Conservation (phyloP, 2,797 vertebrate species). For the Morus bassanus region DNA sequence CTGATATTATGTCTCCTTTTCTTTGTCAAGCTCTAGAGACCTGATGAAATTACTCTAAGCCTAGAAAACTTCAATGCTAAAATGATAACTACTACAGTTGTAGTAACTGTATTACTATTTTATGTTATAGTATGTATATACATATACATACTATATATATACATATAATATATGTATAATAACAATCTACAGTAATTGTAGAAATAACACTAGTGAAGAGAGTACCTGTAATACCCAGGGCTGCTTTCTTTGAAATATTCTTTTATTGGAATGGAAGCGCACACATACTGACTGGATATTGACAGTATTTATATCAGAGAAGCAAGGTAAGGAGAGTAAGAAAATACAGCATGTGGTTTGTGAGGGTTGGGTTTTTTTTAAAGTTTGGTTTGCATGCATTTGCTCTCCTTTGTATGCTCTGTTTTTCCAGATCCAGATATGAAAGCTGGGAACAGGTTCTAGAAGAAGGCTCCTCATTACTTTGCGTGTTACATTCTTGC, state of each 20-base stretch:
- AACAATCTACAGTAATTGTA: neutral
- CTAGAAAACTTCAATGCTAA: neutral
- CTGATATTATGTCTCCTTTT: neutral
- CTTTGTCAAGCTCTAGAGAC: neutral
- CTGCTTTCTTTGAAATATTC: neutral
- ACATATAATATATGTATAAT: too few relatives aligned
- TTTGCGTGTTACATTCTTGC: neutral
- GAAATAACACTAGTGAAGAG: neutral
- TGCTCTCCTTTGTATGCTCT: neutral
- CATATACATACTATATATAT: too few relatives aligned
- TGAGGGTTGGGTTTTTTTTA: neutral
- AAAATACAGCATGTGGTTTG: neutral
- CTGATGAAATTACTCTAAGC: neutral
- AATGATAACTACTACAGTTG: neutral
- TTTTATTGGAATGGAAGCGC: neutral
- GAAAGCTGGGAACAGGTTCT: neutral
- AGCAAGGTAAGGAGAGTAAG: neutral
- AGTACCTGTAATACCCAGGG: neutral
- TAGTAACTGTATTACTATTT: neutral
- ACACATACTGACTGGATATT: neutral
- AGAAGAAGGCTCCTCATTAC: neutral
- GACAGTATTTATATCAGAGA: neutral
- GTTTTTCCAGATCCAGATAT: neutral
- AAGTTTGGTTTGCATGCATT: neutral
- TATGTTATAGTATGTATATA: too few relatives aligned